These are phyloP conservation scores for Amazona finschi DNA, from an alignment of 2,797 vertebrate genomes.

Conservation along the genomic window DNA sequence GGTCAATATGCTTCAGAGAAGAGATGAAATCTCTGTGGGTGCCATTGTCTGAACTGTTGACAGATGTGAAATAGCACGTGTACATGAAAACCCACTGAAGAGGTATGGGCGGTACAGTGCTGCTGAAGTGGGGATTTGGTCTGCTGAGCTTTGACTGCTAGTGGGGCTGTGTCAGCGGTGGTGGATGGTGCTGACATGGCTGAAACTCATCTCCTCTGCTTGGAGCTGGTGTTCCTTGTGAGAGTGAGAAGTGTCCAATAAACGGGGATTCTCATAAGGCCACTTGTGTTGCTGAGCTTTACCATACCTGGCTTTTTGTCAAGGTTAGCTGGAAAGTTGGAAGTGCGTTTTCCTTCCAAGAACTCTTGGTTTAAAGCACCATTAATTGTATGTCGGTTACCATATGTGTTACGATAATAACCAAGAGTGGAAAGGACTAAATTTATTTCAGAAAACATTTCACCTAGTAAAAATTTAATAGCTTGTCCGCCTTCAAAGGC, in stretches of 20 bases:
- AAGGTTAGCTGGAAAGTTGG: background rate
- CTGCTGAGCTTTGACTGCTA: background rate
- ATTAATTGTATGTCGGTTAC: conserved; percentile 13
- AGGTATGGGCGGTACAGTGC: background rate
- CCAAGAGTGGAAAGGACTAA: conserved; percentile 14
- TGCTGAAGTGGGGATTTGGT: background rate
- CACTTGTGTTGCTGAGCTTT: background rate
- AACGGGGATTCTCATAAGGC: background rate
- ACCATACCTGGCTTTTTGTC: background rate
- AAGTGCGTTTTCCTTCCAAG: background rate
- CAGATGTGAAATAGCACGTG: background rate
- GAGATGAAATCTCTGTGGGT: background rate
- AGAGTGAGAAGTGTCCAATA: background rate
- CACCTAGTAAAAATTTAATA: conserved; percentile 50
- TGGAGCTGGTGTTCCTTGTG: fast-evolving
- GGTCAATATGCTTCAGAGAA: background rate
- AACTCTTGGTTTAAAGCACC: conserved; percentile 13
- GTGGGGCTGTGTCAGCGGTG: background rate
- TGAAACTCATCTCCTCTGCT: background rate
- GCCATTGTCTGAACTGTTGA: background rate
- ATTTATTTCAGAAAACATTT: conserved; percentile 51
- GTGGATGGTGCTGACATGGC: background rate
- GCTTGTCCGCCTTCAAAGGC: background rate
- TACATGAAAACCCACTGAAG: background rate
- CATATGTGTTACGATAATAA: conserved; percentile 32